Conservation (phyloP, 2,888 invertebrate genomes). For the Brachylomia viminalis region DNA sequence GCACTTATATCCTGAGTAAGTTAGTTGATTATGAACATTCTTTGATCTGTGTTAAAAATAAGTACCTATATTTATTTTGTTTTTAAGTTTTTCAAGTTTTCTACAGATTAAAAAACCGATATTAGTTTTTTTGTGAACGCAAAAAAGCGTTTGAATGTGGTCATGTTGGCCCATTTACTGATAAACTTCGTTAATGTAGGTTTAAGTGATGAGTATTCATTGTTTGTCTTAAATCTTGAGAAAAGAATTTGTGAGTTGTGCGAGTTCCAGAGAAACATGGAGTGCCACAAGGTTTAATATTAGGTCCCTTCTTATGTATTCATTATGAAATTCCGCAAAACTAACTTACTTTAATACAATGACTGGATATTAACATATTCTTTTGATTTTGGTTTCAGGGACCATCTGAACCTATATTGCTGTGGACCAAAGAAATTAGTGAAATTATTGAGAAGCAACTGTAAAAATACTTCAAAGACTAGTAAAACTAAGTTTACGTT, state of each 20-base stretch:
- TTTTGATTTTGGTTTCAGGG: slow-evolving; percentile 76
- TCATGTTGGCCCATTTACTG: neutral
- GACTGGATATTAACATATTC: neutral
- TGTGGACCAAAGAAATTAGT: slow-evolving; percentile 90
- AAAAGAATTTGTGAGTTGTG: neutral
- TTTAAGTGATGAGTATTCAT: neutral
- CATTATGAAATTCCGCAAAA: neutral
- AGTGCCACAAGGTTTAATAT: slow-evolving; percentile 35
- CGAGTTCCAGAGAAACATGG: neutral
- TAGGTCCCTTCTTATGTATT: neutral
- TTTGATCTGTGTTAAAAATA: no score
- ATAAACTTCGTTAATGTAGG: neutral
- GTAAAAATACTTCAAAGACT: slow-evolving; percentile 77
- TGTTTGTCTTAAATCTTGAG: neutral
- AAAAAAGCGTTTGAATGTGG: slow-evolving; percentile 1
- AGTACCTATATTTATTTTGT: neutral
- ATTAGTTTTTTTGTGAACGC: neutral
- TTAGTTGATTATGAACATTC: slow-evolving; percentile 28
- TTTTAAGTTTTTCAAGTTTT: no score
- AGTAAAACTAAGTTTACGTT: slow-evolving; percentile 85
- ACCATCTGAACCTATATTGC: slow-evolving; percentile 83
- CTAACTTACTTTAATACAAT: neutral
- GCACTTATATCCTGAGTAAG: slow-evolving; percentile 87
- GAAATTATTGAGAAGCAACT: slow-evolving; percentile 81
- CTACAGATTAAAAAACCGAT: neutral